Evolutionary conservation across 2,888 invertebrate species (phyloP).

Genomic region (Pachymerium ferrugineum): DNA sequence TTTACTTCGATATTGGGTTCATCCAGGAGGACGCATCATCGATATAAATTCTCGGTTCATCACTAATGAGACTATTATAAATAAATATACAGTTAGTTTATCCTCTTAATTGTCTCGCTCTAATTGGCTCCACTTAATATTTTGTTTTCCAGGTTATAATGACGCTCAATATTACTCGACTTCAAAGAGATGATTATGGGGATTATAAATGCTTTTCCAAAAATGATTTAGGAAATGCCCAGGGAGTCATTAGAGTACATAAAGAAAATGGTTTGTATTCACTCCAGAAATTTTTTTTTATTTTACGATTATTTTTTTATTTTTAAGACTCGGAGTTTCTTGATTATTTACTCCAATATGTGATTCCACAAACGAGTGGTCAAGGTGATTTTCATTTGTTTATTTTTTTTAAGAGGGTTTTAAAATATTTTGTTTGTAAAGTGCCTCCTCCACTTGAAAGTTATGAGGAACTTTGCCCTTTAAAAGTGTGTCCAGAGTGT

Average conservation of each 20-base stretch:
- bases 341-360: not conserved
- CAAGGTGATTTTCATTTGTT: not conserved
- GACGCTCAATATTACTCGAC: slow-evolving; percentile 67
- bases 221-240: slow-evolving; percentile 73
- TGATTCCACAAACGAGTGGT: not conserved
- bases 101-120: not conserved
- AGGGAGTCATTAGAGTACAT: slow-evolving; percentile 63
- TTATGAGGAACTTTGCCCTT: slow-evolving; percentile 29
- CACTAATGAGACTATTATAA: not conserved
- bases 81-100: slow-evolving; percentile 50
- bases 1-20: slow-evolving; percentile 78
- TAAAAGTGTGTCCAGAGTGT: not conserved
- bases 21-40: slow-evolving; percentile 65
- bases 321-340: not conserved
- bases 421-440: not conserved
- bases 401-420: not conserved
- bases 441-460: not conserved
- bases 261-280: slow-evolving; percentile 20
- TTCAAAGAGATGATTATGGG: slow-evolving; percentile 62
- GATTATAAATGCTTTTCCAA: slow-evolving; percentile 78
- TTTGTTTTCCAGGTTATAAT: slow-evolving; percentile 59
- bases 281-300: too few species aligned
- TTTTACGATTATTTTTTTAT: not conserved
- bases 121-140: not conserved
- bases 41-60: slow-evolving; percentile 51